Evolutionary conservation across 2,888 invertebrate genomes (phyloP), one percentile per base, ranked within the genome.

Genomic region (Monopis laevigella): DNA sequence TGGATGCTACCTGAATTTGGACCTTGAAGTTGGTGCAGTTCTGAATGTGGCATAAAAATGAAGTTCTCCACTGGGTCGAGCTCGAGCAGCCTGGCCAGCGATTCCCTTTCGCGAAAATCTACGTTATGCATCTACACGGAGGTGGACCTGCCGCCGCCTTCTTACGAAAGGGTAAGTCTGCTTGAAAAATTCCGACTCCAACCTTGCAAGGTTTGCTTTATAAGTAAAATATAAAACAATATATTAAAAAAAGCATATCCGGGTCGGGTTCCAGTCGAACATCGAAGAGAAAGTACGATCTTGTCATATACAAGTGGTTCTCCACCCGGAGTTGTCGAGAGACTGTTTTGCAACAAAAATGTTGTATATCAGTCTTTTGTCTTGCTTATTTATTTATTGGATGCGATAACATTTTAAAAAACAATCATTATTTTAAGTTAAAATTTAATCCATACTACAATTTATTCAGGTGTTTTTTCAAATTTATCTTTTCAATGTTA

Each of bases 121-220:
- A 85, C 86, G 46, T 75, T 88, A 46, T 88, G 87, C 53, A 86
- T 87, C 52, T 86, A 86, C 54, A 84, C 85, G 45, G 84, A 85
- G 55, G 72, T 82, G 56, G 70, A 71, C 51, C 83, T 84, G 54
- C 54, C 65, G 11, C 62, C 71, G 17, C 59, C 74, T 45, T 69
- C 67, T 40, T 70, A 77, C 57, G 84, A 84, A 61, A 84, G 85
- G 78, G 85, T 85, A 48, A 69, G 77, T 62, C 43, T 42, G 8
- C 13, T 24, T 27, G 7, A 16, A 11, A 28, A 13, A n/a, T n/a
- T n/a, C n/a, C n/a, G n/a, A n/a, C n/a, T 6, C 10, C 24, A 24
- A 7, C 10, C 10, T 24, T 24, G 24, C 6, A 7, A 7, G 24
- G 5, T 10, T 24, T 24, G 5, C 24, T 10, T 24, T 24, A 24